phyloP scores from a whole-genome alignment of 2,888 invertebrate species.

The Pyrrhia umbra region DNA sequence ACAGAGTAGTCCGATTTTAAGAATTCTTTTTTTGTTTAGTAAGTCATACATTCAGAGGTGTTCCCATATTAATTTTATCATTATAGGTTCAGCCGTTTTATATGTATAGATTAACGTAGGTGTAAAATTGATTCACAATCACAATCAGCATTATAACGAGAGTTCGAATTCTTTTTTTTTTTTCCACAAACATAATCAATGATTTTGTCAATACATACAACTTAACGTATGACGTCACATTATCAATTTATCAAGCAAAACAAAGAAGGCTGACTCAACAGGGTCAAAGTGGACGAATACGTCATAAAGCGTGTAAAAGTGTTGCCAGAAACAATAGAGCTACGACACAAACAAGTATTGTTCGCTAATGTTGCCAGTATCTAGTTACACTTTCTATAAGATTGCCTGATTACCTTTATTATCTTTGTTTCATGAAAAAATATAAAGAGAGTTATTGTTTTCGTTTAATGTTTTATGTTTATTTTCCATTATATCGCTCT shows the following conservation, averaged over 20 bases:
- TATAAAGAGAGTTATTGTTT: slow-evolving; percentile 1
- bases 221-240: slow-evolving; percentile 5
- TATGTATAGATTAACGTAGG: too few relatives aligned
- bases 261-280: slow-evolving; percentile 39
- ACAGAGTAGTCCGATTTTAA: too few relatives aligned
- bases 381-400: slow-evolving; percentile 48
- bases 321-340: slow-evolving; percentile 43
- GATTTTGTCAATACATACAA: too few relatives aligned
- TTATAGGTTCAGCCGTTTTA: too few relatives aligned
- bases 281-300: slow-evolving; percentile 45
- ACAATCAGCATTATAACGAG: too few relatives aligned
- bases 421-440: slow-evolving; percentile 27
- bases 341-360: slow-evolving; percentile 56
- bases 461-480: slow-evolving; percentile 18
- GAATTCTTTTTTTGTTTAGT: too few relatives aligned
- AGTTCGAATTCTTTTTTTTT: too few relatives aligned
- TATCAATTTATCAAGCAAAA: slow-evolving; percentile 2
- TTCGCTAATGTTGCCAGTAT: slow-evolving; percentile 49
- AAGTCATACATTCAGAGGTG: too few relatives aligned
- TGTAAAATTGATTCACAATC: too few relatives aligned
- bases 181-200: too few relatives aligned
- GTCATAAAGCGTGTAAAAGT: slow-evolving; percentile 34
- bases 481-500: slow-evolving; percentile 23
- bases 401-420: slow-evolving; percentile 40
- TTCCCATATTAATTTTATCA: too few relatives aligned